Percentiles rank a stretch among this genome's conserved stretches.
Evolutionary conservation across 2,888 invertebrate genomes (phyloP).

Genomic region (Holacanthella duospinosa): DNA sequence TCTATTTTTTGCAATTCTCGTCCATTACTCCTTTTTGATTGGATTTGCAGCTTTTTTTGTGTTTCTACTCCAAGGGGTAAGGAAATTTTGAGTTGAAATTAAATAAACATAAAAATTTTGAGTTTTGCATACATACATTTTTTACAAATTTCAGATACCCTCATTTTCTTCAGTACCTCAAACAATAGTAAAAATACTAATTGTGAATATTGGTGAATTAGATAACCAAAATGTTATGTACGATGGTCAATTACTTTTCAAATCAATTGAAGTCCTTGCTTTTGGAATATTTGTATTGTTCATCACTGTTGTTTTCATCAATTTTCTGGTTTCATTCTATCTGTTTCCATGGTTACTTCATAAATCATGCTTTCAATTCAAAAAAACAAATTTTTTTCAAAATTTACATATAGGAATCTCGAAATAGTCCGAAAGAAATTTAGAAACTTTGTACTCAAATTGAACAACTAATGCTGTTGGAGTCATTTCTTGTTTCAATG

Average conservation of each 20-base stretch:
- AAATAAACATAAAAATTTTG: background rate
- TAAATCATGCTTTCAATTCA: too few relatives aligned
- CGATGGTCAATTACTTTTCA: background rate
- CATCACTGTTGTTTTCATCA: conserved; percentile 1
- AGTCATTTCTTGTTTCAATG: conserved; percentile 9
- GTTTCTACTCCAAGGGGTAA: conserved; percentile 1
- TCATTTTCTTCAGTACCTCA: conserved; percentile 8
- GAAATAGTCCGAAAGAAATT: background rate
- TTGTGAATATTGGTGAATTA: conserved; percentile 3
- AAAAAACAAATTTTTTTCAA: too few relatives aligned
- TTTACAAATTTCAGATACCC: conserved; percentile 7
- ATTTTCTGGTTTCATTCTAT: background rate
- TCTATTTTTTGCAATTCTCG: conserved; percentile 5
- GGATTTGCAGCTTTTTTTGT: conserved; percentile 8
- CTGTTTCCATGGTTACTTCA: background rate
- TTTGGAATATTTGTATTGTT: conserved; percentile 6
- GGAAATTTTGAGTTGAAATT: background rate
- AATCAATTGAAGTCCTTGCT: conserved; percentile 1
- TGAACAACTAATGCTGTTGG: conserved; percentile 6
- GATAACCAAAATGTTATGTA: conserved; percentile 2
- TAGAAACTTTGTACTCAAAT: conserved; percentile 9
- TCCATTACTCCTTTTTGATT: conserved; percentile 4
- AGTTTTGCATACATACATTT: background rate
- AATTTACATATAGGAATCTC: background rate
- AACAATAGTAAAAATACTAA: conserved; percentile 6